phyloP scores from a whole-genome alignment of 2,888 invertebrate species.

The Lumbricus terrestris region DNA sequence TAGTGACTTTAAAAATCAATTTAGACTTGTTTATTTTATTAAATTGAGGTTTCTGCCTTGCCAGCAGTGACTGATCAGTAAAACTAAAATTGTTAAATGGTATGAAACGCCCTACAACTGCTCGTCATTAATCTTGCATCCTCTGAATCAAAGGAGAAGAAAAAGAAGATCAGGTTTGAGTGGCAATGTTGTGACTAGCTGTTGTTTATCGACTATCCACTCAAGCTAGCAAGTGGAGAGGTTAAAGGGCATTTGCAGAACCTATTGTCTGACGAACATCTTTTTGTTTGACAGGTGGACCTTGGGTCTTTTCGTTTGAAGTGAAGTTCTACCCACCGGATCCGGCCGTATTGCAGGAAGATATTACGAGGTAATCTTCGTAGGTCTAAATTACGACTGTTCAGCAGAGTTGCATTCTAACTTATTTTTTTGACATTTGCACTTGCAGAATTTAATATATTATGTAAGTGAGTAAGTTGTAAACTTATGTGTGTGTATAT shows the following conservation, averaged over 20 bases:
- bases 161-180: background rate
- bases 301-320: slow-evolving; percentile 89
- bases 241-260: background rate
- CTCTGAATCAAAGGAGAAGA: background rate
- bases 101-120: background rate
- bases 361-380: slow-evolving; percentile 55
- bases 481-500: too few species aligned
- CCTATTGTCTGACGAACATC: background rate
- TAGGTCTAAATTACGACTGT: background rate
- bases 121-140: background rate
- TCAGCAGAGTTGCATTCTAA: background rate
- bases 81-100: background rate
- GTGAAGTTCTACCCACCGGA: slow-evolving; percentile 99
- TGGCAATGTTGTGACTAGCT: background rate
- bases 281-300: slow-evolving; percentile 68
- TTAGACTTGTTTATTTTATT: background rate
- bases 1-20: background rate
- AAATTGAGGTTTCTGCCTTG: background rate
- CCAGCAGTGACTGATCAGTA: too few species aligned
- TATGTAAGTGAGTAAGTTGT: too few species aligned
- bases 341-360: slow-evolving; percentile 81
- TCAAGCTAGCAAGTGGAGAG: background rate
- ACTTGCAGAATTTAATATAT: too few species aligned
- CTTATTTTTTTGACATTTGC: too few species aligned
- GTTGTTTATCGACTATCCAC: background rate